These are phyloP conservation scores for Tipula confusa DNA, from an alignment of 2,888 invertebrate genomes.

Conservation along the genomic window DNA sequence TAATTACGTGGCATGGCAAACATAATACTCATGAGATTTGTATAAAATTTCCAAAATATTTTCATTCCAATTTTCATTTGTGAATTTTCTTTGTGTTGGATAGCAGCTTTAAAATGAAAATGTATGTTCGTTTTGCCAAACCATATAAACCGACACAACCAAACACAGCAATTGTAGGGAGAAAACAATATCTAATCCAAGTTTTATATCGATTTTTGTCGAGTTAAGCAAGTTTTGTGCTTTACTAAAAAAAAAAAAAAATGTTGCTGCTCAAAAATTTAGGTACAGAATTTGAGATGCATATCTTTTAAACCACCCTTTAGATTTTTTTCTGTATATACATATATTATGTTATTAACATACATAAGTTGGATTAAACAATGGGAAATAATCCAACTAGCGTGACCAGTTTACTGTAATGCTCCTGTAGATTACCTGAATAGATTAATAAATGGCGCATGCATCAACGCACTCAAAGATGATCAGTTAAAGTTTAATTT, in stretches of 20 bases:
- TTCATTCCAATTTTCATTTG: background rate
- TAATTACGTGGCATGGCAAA: constrained; percentile 12
- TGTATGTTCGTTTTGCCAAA: background rate
- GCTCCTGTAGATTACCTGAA: too few relatives aligned
- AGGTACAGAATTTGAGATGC: background rate
- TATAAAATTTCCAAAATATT: background rate
- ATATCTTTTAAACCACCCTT: constrained; percentile 14
- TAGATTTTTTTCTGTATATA: background rate
- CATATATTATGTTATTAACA: too few relatives aligned
- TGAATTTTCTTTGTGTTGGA: background rate
- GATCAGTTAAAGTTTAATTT: too few relatives aligned
- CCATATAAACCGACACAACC: background rate
- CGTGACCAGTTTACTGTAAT: too few relatives aligned
- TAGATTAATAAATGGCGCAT: too few relatives aligned
- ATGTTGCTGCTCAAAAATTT: background rate
- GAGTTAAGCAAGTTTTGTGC: background rate
- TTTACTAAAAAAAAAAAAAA: background rate
- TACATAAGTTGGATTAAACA: too few relatives aligned
- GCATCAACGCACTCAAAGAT: too few relatives aligned
- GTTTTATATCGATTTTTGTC: background rate
- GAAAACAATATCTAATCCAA: constrained; percentile 15
- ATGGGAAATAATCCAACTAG: too few relatives aligned
- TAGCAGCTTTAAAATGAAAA: background rate
- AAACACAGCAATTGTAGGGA: background rate
- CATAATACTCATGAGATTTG: constrained; percentile 12